Evolutionary conservation across 1,140 invertebrate genomes (phyloP), one percentile per base, ranked within the genome.

Genomic region (Wasmannia auropunctata): DNA sequence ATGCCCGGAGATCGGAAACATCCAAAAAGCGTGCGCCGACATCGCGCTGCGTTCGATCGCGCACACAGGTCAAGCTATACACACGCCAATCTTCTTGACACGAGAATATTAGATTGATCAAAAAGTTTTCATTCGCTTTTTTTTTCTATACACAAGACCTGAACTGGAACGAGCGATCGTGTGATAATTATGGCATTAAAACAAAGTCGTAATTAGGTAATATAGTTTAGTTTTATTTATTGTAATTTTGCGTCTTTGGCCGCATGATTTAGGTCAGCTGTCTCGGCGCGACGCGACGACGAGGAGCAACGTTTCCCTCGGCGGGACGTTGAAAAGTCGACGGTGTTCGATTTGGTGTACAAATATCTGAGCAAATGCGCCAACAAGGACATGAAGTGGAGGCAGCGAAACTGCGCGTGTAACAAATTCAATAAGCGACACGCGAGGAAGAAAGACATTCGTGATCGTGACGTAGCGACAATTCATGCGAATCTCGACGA

Each of bases 291-390:
- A 34, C 43, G 1, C 6, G 37, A 16, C 16, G 49, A 70, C 0
- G 3, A 88, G 10, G 43, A 46, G n/a, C n/a, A n/a, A 46, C 5
- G 7, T 74, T 40, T 46, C 3, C 10, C 51, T 0, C 84, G 31
- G 37, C 11, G n/a, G 8, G 51, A 54, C 2, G n/a, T 72, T 31
- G 37, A 76, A 10, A 84, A 40, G 11, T 70, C 51, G 19, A 90
- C 90, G 0, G 87, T 93, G 11, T 81, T 87, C 0, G 90, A 92
- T 51, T 62, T 93, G 25, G 93, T 93, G 6, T 93, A 93, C 58
- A 46, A 84, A 49, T 93, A 89, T 62, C 79, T 93, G 28, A 67
- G 62, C 11, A 88, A 87, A 22, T 37, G 89, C 0, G 86, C 91
- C 0, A 87, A 89, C 6, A 49, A 34, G 0, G 40, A 87, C 3